phyloP scores from a whole-genome alignment of 2,888 invertebrate species.

The Nomada flava region DNA sequence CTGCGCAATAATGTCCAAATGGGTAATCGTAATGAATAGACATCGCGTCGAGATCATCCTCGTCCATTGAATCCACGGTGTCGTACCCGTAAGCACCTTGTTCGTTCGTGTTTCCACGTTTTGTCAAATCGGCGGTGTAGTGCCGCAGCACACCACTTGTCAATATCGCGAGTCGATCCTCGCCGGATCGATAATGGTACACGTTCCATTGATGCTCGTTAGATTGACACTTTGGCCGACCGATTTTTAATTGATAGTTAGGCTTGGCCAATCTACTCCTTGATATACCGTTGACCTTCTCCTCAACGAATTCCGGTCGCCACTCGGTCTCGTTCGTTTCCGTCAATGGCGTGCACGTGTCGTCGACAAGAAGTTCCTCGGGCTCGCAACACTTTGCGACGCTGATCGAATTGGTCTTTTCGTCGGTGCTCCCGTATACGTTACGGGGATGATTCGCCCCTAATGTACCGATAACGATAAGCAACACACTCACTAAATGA shows the following conservation, averaged over 20 bases:
- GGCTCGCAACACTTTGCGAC: constrained; percentile 93
- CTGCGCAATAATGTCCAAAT: constrained; percentile 92
- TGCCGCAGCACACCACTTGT: constrained; percentile 91
- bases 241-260: constrained; percentile 77
- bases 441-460: constrained; percentile 39
- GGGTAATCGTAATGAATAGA: constrained; percentile 88
- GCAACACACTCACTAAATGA: constrained; percentile 49
- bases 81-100: constrained; percentile 65
- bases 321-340: constrained; percentile 81
- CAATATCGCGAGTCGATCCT: constrained; percentile 85
- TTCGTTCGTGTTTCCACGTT: constrained; percentile 10
- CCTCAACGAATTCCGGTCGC: constrained; percentile 78
- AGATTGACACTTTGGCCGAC: constrained; percentile 76
- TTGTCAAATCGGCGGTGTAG: constrained; percentile 85
- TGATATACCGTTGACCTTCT: constrained; percentile 45
- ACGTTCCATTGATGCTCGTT: constrained; percentile 81
- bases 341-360: constrained; percentile 87
- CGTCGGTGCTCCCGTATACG: constrained; percentile 37
- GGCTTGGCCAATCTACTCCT: constrained; percentile 50
- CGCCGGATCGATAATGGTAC: constrained; percentile 75
- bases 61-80: constrained; percentile 79
- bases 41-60: constrained; percentile 82
- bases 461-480: constrained; percentile 44
- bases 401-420: constrained; percentile 82
- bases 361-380: constrained; percentile 89